These are phyloP conservation scores for Blera fallax DNA, from an alignment of 2,888 invertebrate genomes.

Conservation along the genomic window DNA sequence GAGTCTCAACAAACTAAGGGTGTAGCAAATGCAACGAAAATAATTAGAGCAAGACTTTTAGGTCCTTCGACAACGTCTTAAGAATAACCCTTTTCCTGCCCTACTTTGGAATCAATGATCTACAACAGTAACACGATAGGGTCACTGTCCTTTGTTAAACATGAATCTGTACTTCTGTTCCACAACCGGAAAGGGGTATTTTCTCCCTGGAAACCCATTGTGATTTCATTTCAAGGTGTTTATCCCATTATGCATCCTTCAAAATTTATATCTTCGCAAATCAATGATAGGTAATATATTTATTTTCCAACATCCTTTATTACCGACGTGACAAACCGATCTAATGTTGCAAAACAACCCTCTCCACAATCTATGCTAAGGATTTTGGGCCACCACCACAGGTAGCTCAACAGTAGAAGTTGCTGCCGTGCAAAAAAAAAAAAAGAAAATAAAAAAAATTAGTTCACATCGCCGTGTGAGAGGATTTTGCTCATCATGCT, in stretches of 20 bases:
- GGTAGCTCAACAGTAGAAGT: conserved; percentile 46
- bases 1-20: too few relatives aligned
- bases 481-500: conserved; percentile 55
- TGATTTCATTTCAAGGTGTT: conserved; percentile 76
- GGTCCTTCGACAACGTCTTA: not conserved
- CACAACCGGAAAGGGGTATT: conserved; percentile 6
- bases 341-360: conserved; percentile 70
- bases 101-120: not conserved
- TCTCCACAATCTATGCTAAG: conserved; percentile 7
- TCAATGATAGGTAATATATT: conserved; percentile 72
- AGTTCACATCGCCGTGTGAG: conserved; percentile 64
- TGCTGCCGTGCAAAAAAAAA: conserved; percentile 50
- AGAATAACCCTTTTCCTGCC: conserved; percentile 21
- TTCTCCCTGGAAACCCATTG: conserved; percentile 35
- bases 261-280: conserved; percentile 73
- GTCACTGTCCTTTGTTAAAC: conserved; percentile 25
- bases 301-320: conserved; percentile 72
- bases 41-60: not conserved
- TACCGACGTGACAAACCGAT: conserved; percentile 72
- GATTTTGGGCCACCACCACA: conserved; percentile 58
- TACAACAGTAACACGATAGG: conserved; percentile 35
- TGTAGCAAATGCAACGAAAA: not conserved
- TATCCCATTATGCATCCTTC: conserved; percentile 77
- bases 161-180: conserved; percentile 13
- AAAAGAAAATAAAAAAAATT: conserved; percentile 42